Evolutionary conservation across 2,113 vertebrate species (phyloP).

Genomic region (Malurus cyaneus): DNA sequence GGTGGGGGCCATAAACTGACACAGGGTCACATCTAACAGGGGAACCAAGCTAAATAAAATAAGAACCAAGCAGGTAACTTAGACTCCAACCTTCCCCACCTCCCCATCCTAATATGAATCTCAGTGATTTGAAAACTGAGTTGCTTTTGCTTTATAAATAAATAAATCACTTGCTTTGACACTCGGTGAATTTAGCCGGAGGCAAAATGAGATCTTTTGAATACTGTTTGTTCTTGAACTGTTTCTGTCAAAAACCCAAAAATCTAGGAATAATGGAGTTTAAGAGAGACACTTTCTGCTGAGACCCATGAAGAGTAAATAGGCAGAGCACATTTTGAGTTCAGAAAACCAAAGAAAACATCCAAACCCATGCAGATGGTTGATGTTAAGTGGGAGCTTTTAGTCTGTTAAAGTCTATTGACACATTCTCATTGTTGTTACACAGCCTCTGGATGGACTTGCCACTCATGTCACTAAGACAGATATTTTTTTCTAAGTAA

Average conservation of each 20-base stretch:
- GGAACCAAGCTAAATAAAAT: conserved; percentile 47
- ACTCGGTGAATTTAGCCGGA: background rate
- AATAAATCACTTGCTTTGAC: conserved; percentile 1
- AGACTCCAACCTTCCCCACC: background rate
- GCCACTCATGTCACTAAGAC: background rate
- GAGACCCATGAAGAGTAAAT: background rate
- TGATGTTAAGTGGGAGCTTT: background rate
- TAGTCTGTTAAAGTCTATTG: background rate
- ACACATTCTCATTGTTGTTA: background rate
- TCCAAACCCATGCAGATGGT: background rate
- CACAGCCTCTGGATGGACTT: background rate
- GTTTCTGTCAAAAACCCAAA: background rate
- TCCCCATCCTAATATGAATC: background rate
- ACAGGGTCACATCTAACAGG: conserved; percentile 64
- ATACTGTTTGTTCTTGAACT: background rate
- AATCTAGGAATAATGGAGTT: background rate
- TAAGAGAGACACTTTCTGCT: background rate
- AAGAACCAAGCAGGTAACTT: background rate
- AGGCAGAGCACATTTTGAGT: rapidly evolving
- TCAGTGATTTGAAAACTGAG: background rate
- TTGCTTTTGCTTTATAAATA: conserved; percentile 16
- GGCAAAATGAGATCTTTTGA: conserved; percentile 13
- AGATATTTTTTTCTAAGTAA: background rate
- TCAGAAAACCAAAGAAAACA: background rate
- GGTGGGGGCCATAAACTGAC: conserved; percentile 54